Base-by-base conservation (phyloP, 2,888 invertebrate genomes). In the Nomada flava region DNA sequence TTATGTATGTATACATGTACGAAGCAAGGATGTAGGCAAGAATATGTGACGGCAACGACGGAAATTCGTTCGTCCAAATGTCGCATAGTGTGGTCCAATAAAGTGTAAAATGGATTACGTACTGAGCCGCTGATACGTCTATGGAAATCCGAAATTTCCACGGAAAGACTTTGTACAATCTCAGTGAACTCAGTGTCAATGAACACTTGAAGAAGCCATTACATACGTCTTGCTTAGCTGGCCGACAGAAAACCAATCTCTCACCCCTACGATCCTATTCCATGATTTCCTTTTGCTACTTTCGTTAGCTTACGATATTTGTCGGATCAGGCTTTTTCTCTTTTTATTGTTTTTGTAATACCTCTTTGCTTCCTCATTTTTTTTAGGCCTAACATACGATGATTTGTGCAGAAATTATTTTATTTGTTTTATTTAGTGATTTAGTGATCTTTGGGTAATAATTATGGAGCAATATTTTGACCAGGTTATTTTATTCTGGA, bases 41-140 rank as follows among this genome's bases (percentile, higher is more conserved):
- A 7, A 15, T 26, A 20, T 53, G 7, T 10, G 50, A 26, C 20
- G 23, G n/a, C 18, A 20, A 44, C 15, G 55, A 29, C 55, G 59
- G 79, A 82, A 68, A 80, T 84, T 80, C 74, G 79, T 71, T 74
- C 83, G 71, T 29, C 42, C 78, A 72, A 72, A 78, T 71, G 82
- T 63, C 68, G 59, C 75, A 60, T 36, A 29, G 74, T 29, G 47
- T 84, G 72, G 57, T 57, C 80, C 83, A 81, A 83, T 83, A 81
- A 84, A 77, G 75, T 64, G 84, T 84, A 84, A 36, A 84, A 83
- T 83, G 83, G 84, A 84, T 84, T 83, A 83, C 50, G 26, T 26
- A 50, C 71, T 83, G 80, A 84, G 80, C 83, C 57, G 62, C 65
- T 71, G 76, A 77, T 77, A 75, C 84, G 80, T 69, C 83, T 76